Evolutionary conservation across 1,140 invertebrate species (phyloP).

Genomic region (Saccostrea cuccullata): DNA sequence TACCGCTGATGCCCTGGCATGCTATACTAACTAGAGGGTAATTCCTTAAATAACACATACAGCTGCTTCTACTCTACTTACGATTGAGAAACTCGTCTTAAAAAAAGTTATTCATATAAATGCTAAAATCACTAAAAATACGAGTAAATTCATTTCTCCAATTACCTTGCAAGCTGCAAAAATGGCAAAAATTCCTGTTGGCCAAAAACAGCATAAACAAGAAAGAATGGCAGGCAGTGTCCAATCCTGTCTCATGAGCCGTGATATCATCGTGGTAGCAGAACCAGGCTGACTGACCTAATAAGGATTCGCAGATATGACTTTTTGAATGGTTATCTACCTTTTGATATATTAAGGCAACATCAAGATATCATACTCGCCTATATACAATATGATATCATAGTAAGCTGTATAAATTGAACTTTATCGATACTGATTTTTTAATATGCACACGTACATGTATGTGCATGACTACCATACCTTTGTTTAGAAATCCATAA

Average conservation of each 20-base stretch:
- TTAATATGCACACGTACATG: too few relatives aligned
- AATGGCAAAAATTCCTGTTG: conserved; percentile 27
- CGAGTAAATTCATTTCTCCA: too few relatives aligned
- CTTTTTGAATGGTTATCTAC: too few relatives aligned
- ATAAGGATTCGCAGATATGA: not conserved
- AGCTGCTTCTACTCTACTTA: not conserved
- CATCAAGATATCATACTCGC: too few relatives aligned
- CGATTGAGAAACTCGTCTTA: not conserved
- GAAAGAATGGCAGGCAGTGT: not conserved
- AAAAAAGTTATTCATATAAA: not conserved
- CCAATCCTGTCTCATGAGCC: not conserved
- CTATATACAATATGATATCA: too few relatives aligned
- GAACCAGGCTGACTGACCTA: not conserved
- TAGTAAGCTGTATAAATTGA: too few relatives aligned
- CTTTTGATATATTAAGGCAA: too few relatives aligned
- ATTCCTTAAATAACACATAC: not conserved
- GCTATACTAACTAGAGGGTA: too few relatives aligned
- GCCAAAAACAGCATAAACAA: conserved; percentile 27
- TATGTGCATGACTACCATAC: too few relatives aligned
- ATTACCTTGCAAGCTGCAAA: conserved; percentile 4
- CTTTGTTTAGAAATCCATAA: too few relatives aligned
- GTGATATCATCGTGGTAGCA: not conserved
- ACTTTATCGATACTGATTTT: too few relatives aligned
- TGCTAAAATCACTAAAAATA: not conserved
- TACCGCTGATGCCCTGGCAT: too few relatives aligned